These are phyloP conservation scores for Catocala fraxini DNA, from an alignment of 2,888 invertebrate genomes.

Conservation along the genomic window DNA sequence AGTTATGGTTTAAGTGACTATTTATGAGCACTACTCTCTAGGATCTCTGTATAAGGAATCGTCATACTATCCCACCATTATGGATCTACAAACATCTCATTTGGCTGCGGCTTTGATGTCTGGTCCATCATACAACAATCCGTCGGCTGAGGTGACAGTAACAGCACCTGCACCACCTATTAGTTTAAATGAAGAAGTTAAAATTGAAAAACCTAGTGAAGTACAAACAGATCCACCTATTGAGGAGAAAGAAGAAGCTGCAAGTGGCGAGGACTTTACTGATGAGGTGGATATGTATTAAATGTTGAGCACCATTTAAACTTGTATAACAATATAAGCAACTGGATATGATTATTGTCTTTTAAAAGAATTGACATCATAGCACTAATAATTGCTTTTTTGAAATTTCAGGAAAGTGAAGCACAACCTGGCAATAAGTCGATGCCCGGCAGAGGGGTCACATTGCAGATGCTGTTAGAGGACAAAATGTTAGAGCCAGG, in stretches of 20 bases:
- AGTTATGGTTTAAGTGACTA: background rate
- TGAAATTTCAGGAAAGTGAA: conserved; percentile 76
- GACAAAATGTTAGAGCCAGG: conserved; percentile 95
- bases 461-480: conserved; percentile 94
- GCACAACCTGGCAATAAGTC: conserved; percentile 80
- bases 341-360: no score
- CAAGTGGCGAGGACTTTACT: conserved; percentile 81
- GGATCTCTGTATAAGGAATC: background rate
- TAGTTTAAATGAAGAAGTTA: conserved; percentile 59
- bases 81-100: conserved; percentile 84
- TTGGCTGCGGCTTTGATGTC: conserved; percentile 83
- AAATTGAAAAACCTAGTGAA: conserved; percentile 72
- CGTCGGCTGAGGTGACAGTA: conserved; percentile 44
- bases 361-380: no score
- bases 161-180: conserved; percentile 38
- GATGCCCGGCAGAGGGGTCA: conserved; percentile 90
- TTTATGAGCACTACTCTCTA: background rate
- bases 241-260: conserved; percentile 80
- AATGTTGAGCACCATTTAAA: no score
- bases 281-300: conserved; percentile 70
- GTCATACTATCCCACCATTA: conserved; percentile 38
- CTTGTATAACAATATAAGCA: no score
- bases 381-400: background rate
- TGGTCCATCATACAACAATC: conserved; percentile 65
- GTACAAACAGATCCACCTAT: conserved; percentile 69